phyloP scores from a whole-genome alignment of 2,113 vertebrate species.

The Morone chrysops region DNA sequence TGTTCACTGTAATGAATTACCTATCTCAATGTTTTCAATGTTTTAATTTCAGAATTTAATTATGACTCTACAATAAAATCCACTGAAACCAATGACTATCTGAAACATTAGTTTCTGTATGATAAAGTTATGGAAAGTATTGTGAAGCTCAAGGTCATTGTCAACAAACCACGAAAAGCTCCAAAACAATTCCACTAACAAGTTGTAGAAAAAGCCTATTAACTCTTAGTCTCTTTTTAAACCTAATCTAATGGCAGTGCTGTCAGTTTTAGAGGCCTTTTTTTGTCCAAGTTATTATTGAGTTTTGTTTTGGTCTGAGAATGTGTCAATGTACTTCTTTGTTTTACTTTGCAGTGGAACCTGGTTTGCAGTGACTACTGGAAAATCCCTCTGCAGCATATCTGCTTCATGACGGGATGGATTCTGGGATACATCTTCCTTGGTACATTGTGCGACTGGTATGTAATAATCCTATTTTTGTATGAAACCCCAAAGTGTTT shows the following conservation, averaged over 20 bases:
- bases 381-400: constrained; percentile 90
- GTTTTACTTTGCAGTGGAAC: constrained; percentile 85
- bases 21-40: no score
- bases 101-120: not conserved
- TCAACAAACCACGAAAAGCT: not conserved
- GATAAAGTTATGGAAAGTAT: not conserved
- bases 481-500: not conserved
- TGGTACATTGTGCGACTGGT: constrained; percentile 90
- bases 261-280: not conserved
- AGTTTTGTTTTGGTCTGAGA: not conserved
- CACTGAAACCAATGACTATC: not conserved
- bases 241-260: not conserved
- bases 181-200: not conserved
- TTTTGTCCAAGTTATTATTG: not conserved
- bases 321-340: not conserved
- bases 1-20: no score
- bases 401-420: constrained; percentile 89
- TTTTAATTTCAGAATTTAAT: no score
- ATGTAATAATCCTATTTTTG: constrained; percentile 26
- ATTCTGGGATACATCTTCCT: constrained; percentile 86
- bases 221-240: not conserved
- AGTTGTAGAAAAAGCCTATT: not conserved
- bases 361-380: constrained; percentile 87
- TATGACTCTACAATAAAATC: not conserved
- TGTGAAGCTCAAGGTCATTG: not conserved